Base-by-base conservation (phyloP, 2,888 invertebrate genomes). In the Caradrina kadenii region DNA sequence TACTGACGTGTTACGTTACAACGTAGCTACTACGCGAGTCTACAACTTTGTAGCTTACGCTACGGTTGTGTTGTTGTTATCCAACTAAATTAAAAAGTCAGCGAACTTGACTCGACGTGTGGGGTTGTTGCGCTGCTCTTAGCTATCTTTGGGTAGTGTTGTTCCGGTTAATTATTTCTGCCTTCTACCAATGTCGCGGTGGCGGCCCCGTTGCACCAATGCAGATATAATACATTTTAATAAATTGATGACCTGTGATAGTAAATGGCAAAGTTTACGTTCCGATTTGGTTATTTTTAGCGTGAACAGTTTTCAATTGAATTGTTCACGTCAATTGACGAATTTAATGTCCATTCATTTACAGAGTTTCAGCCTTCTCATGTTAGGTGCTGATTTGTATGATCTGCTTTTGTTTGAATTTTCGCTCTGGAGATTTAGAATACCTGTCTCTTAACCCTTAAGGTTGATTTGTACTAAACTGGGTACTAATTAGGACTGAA, bases 1-100 rank as follows among this genome's bases (percentile, higher is more conserved):
- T 90, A 88, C 89, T 84, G 86, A 82, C 87, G 82, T 92, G 92
- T 92, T 93, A 93, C 93, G 92, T 86, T 91, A 90, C 88, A 85
- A 82, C 90, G 90, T 91, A 91, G 88, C 88, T 87, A 90, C 90
- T 90, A 90, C 89, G 89, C 83, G 84, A 85, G 87, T 86, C 89
- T 91, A 92, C 94, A 90, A 92, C 91, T 89, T 87, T 86, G 92
- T 91, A 91, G 91, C 91, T 88, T 92, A 92, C 91, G 90, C 91
- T 93, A 92, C 92, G 88, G 87, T 84, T 83, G 82, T 81, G 73
- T 82, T 84, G 73, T 83, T 85, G 83, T 81, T 79, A 84, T 71
- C 84, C 83, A 81, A 74, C 83, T 84, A 85, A 90, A 90, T 91
- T 88, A 81, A 86, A 87, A 87, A 88, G 90, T 86, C 87, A 79